Conservation (phyloP, 2,888 invertebrate genomes). For the Trachelus iudaicus region DNA sequence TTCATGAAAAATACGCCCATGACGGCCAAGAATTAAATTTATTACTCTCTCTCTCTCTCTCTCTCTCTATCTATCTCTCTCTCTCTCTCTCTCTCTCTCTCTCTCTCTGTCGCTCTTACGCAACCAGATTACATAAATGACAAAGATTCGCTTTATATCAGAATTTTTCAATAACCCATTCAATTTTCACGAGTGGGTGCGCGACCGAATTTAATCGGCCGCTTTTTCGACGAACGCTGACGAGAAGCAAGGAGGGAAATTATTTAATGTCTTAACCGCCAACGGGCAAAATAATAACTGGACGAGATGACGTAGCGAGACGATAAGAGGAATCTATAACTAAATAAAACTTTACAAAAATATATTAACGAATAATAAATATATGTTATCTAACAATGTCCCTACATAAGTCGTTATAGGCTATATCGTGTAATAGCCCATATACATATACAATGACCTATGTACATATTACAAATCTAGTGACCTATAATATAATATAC, state of each 20-base stretch:
- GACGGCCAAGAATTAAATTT: not conserved
- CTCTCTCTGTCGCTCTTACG: not conserved
- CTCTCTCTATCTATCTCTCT: too few relatives aligned
- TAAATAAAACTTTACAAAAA: constrained; percentile 64
- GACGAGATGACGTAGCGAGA: not conserved
- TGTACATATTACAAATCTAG: constrained; percentile 59
- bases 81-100: too few relatives aligned
- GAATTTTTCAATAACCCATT: not conserved
- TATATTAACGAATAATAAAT: constrained; percentile 64
- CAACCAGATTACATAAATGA: not conserved
- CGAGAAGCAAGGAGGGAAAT: not conserved
- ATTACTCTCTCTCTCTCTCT: too few relatives aligned
- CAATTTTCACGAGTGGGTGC: not conserved
- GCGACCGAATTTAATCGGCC: not conserved
- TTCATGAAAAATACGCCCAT: not conserved
- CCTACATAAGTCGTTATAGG: constrained; percentile 47
- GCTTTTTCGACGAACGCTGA: not conserved
- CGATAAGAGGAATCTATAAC: constrained; percentile 32
- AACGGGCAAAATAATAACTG: not conserved
- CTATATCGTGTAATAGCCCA: constrained; percentile 16
- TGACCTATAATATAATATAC: constrained; percentile 49
- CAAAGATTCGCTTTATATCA: not conserved
- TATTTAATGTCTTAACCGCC: not conserved
- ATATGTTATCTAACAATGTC: constrained; percentile 56
- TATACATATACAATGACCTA: constrained; percentile 36